phyloP scores from a whole-genome alignment of 1,140 invertebrate species.

The Procambarus virginalis region DNA sequence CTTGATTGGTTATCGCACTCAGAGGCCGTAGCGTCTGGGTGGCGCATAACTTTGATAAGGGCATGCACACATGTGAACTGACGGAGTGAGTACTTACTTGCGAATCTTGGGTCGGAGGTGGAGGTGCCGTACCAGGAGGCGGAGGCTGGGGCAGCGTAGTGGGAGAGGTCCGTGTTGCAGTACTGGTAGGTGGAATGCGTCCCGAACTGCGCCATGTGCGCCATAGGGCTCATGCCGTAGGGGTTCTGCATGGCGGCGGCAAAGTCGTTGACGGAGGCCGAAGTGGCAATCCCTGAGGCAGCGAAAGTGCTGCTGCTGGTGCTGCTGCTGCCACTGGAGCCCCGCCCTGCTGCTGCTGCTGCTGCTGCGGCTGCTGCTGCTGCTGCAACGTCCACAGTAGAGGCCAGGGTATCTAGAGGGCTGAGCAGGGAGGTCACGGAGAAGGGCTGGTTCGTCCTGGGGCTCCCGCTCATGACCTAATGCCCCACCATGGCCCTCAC shows the following conservation, averaged over 20 bases:
- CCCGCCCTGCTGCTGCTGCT: conserved; percentile 62
- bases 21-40: background rate
- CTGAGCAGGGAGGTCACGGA: conserved; percentile 70
- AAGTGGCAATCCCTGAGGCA: conserved; percentile 37
- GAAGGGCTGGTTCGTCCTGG: conserved; percentile 69
- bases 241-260: conserved; percentile 73
- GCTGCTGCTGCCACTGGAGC: conserved; percentile 49
- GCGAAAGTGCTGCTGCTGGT: conserved; percentile 32
- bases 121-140: conserved; percentile 74
- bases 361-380: conserved; percentile 58
- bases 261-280: conserved; percentile 69
- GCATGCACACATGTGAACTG: background rate
- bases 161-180: conserved; percentile 75
- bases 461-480: conserved; percentile 65
- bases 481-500: conserved; percentile 53
- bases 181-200: conserved; percentile 75
- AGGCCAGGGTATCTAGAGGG: conserved; percentile 68
- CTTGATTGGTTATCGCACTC: background rate
- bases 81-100: conserved; percentile 73
- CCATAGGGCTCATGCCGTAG: conserved; percentile 75
- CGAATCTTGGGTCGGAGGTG: conserved; percentile 74
- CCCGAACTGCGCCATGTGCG: conserved; percentile 75
- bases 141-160: conserved; percentile 73
- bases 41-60: background rate
- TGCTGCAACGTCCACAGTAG: conserved; percentile 58